Conservation (phyloP, 2,113 vertebrate genomes). For the Siniperca knerii region DNA sequence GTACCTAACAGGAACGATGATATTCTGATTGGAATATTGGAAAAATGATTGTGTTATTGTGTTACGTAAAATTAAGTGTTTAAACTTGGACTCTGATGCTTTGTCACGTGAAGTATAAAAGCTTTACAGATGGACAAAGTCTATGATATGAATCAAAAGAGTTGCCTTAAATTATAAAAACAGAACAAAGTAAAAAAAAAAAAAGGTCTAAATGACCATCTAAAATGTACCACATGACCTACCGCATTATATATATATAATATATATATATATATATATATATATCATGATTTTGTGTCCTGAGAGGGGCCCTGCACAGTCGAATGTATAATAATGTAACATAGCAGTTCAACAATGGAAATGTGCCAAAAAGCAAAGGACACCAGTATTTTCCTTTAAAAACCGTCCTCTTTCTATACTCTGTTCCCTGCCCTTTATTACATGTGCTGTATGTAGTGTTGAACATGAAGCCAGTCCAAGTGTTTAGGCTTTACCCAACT, state of each 20-base stretch:
- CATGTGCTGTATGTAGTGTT: conserved; percentile 5
- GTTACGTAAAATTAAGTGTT: background rate
- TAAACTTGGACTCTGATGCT: background rate
- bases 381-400: conserved; percentile 54
- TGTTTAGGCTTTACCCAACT: conserved; percentile 28
- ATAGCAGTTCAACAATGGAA: conserved; percentile 24
- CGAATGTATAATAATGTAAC: conserved; percentile 56
- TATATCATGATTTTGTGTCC: background rate
- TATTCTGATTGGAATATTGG: background rate
- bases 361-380: conserved; percentile 56
- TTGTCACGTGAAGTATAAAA: no score
- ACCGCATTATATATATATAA: background rate
- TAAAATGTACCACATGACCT: background rate
- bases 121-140: background rate
- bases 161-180: conserved; percentile 46
- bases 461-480: conserved; percentile 10
- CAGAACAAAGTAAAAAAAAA: background rate
- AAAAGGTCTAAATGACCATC: background rate
- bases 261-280: no score
- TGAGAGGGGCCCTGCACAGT: conserved; percentile 2
- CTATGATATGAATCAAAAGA: background rate
- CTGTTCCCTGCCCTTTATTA: conserved; percentile 2
- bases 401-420: background rate
- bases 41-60: no score
- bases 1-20: background rate